These are phyloP conservation scores for Mergus octosetaceus DNA, from an alignment of 2,797 vertebrate species.

Conservation along the genomic window DNA sequence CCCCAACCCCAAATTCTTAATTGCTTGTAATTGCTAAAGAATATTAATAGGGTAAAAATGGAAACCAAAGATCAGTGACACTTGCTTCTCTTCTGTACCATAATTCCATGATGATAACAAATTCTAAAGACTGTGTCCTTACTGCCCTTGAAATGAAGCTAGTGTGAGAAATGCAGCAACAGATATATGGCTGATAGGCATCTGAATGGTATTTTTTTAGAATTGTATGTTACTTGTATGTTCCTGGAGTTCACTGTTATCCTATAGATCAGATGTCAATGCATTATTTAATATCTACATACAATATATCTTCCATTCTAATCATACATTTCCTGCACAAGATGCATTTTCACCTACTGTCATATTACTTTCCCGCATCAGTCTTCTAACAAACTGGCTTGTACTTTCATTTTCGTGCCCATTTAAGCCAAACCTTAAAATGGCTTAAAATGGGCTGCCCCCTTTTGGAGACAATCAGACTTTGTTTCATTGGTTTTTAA, in stretches of 20 bases:
- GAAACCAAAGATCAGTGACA: neutral
- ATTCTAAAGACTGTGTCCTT: neutral
- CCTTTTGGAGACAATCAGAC: slow-evolving; percentile 5
- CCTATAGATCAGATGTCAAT: neutral
- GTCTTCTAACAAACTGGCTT: neutral
- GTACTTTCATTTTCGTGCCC: neutral
- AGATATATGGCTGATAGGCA: neutral
- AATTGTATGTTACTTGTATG: neutral
- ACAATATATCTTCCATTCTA: neutral
- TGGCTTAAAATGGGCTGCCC: slow-evolving; percentile 2
- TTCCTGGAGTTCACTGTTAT: neutral
- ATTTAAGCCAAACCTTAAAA: neutral
- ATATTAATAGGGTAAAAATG: neutral
- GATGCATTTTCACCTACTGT: neutral
- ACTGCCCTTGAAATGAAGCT: neutral
- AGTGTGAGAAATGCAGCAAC: neutral
- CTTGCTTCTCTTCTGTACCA: neutral
- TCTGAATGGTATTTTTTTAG: neutral
- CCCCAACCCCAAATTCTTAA: slow-evolving; percentile 1
- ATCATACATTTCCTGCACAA: neutral
- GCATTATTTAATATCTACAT: neutral
- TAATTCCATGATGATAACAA: neutral
- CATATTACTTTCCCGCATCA: neutral
- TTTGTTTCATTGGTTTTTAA: neutral
- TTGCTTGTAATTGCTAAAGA: neutral